Conservation (phyloP, 2,797 vertebrate genomes). For the Paramormyrops hopkinsi region DNA sequence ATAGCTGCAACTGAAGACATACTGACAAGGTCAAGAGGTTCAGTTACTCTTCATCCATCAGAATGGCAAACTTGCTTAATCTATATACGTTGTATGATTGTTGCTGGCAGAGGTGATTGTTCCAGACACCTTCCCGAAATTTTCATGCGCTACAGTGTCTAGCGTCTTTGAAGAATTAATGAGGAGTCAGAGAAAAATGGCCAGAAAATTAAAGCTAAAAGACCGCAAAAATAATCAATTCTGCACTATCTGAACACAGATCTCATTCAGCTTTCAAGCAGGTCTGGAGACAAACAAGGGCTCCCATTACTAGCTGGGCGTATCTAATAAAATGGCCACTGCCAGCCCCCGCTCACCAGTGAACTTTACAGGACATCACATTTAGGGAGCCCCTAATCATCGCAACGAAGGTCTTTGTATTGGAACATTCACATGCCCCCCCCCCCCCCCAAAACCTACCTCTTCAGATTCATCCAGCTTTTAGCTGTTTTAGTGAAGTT, state of each 20-base stretch:
- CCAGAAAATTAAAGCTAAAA: neutral
- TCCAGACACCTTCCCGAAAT: neutral
- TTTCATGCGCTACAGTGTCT: neutral
- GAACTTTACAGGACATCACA: neutral
- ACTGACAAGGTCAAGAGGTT: neutral
- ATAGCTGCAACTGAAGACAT: neutral
- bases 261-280: neutral
- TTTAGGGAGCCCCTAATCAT: neutral
- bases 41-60: neutral
- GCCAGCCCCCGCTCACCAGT: neutral
- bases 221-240: neutral
- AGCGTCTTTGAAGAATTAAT: neutral
- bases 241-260: neutral
- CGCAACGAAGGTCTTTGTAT: neutral
- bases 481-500: conserved; percentile 85
- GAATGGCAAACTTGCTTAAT: neutral
- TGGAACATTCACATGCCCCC: neutral
- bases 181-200: neutral
- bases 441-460: conserved; percentile 50
- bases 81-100: neutral
- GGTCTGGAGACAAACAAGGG: neutral
- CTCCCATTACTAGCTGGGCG: neutral
- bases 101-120: neutral
- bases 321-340: neutral
- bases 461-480: conserved; percentile 90